phyloP scores from a whole-genome alignment of 2,797 vertebrate genomes.

The Pseudochaenichthys georgianus region DNA sequence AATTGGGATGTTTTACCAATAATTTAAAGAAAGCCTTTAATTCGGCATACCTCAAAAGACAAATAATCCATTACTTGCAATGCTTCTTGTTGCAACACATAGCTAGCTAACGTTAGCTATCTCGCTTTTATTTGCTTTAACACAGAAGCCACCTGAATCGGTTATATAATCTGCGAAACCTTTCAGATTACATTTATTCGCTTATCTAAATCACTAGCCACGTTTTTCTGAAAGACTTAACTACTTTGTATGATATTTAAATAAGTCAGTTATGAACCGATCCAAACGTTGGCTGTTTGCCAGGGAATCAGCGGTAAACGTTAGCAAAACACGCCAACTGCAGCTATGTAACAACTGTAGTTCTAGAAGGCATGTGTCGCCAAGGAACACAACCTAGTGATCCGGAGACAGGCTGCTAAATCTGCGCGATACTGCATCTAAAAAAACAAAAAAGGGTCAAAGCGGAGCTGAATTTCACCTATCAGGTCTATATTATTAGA shows the following conservation, averaged over 20 bases:
- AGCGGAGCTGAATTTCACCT: background rate
- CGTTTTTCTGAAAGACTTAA: rapidly evolving
- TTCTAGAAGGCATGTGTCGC: constrained; percentile 21
- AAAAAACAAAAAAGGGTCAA: background rate
- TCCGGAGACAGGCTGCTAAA: background rate
- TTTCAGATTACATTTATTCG: no score
- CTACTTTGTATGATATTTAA: background rate
- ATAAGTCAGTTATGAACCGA: background rate
- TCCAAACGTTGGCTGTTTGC: background rate
- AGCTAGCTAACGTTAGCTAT: background rate
- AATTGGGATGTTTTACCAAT: rapidly evolving
- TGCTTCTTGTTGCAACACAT: background rate
- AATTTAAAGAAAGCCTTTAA: rapidly evolving
- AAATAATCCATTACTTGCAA: no score
- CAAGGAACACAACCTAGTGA: constrained; percentile 1
- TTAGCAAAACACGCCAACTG: background rate
- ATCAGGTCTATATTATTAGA: background rate
- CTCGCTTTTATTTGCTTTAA: background rate
- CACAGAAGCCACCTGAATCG: background rate
- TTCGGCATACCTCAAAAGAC: background rate
- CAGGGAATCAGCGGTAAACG: constrained; percentile 2
- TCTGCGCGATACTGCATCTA: background rate
- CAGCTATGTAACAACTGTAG: constrained; percentile 8
- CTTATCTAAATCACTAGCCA: no score
- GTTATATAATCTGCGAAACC: no score